Percentiles rank a stretch among this genome's conserved stretches.
Conservation (phyloP, 2,113 vertebrate genomes). For the Triplophysa tibetana region DNA sequence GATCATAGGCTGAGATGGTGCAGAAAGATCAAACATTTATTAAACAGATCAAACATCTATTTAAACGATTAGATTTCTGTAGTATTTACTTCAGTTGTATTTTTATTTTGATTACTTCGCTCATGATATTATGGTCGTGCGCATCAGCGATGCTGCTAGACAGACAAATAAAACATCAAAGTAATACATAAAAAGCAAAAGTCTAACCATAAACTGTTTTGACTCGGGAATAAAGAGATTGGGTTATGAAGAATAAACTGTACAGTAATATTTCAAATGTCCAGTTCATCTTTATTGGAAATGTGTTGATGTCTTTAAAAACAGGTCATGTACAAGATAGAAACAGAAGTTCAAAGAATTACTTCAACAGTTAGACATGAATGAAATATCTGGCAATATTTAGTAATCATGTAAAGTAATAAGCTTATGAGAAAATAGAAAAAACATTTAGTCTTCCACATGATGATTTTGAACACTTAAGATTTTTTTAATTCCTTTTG, state of each 20-base stretch:
- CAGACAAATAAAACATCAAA: not conserved
- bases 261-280: not conserved
- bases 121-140: too few species aligned
- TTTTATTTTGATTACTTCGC: too few species aligned
- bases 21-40: constrained; percentile 5
- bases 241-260: not conserved
- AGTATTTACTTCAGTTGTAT: too few species aligned
- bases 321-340: too few species aligned
- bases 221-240: not conserved
- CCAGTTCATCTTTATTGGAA: not conserved
- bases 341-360: not conserved
- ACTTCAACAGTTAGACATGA: not conserved
- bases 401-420: too few species aligned
- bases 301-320: not conserved
- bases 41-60: not conserved
- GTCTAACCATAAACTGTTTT: not conserved
- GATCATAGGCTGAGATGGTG: not conserved
- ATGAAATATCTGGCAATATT: not conserved
- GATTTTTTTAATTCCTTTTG: too few species aligned
- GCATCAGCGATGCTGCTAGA: not conserved
- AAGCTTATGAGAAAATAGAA: too few species aligned
- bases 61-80: too few species aligned
- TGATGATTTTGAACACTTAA: too few species aligned
- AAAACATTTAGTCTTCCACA: too few species aligned
- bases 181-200: not conserved